These are phyloP conservation scores for Latrodectus hesperus DNA, from an alignment of 2,888 invertebrate genomes.

Conservation along the genomic window DNA sequence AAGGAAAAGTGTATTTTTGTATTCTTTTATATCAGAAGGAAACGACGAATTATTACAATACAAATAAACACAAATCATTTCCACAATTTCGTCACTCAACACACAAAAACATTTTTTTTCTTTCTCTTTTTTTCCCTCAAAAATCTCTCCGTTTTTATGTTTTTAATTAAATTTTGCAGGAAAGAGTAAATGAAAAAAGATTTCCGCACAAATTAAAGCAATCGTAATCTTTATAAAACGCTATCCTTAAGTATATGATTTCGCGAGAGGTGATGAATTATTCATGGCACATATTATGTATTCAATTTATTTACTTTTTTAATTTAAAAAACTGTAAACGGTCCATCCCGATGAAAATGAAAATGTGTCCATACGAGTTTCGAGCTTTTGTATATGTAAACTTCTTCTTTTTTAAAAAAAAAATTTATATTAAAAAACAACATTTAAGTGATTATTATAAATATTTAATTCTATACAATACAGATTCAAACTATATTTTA, in stretches of 20 bases:
- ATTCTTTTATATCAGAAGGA: neutral
- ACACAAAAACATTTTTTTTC: neutral
- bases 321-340: neutral
- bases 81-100: neutral
- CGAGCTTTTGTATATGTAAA: neutral
- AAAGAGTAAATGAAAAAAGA: conserved; percentile 3
- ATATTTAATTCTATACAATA: too few species aligned
- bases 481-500: too few species aligned
- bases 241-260: neutral
- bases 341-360: neutral
- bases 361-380: neutral
- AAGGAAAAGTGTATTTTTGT: conserved; percentile 22
- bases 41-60: neutral
- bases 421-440: too few species aligned
- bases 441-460: too few species aligned
- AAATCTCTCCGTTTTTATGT: neutral
- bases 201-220: conserved; percentile 5
- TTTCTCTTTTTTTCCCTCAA: neutral
- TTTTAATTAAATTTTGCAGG: neutral
- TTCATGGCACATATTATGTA: neutral
- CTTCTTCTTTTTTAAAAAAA: neutral
- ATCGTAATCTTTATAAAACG: conserved; percentile 5
- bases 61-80: conserved; percentile 4
- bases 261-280: neutral
- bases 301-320: neutral